Evolutionary conservation across 1,140 invertebrate genomes (phyloP).

Genomic region (Potamilus streckersoni): DNA sequence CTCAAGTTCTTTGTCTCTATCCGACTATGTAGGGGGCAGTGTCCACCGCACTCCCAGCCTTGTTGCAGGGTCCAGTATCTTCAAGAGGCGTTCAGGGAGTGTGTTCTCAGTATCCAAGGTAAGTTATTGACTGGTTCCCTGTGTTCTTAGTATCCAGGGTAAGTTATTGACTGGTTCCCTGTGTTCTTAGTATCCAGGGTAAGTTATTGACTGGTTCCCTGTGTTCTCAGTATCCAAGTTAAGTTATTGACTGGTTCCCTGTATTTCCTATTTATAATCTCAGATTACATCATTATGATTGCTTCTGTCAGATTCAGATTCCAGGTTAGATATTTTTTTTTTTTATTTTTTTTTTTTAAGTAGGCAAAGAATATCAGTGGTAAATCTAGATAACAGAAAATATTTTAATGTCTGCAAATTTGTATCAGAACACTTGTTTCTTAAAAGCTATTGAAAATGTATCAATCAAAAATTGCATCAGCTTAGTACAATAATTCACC

Average conservation of each 20-base stretch:
- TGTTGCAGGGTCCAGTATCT: slow-evolving; percentile 70
- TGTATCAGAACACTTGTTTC: no score
- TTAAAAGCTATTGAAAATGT: no score
- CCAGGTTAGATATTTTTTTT: no score
- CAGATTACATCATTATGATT: no score
- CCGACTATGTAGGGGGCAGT: slow-evolving; percentile 38
- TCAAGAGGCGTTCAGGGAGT: slow-evolving; percentile 72
- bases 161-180: not conserved
- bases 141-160: slow-evolving; percentile 34
- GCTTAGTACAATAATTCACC: no score
- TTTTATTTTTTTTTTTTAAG: no score
- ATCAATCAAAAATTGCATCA: no score
- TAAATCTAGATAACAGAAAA: no score
- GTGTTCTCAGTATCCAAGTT: slow-evolving; percentile 41
- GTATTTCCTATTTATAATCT: not conserved
- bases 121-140: not conserved
- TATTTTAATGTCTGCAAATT: no score
- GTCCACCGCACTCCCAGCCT: slow-evolving; percentile 62
- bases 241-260: not conserved
- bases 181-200: slow-evolving; percentile 34
- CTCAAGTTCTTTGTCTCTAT: slow-evolving; percentile 10
- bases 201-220: not conserved
- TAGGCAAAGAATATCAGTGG: no score
- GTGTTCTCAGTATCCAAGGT: slow-evolving; percentile 41
- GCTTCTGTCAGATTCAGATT: no score